Evolutionary conservation across 2,113 vertebrate species (phyloP).

Genomic region (Cavia porcellus): DNA sequence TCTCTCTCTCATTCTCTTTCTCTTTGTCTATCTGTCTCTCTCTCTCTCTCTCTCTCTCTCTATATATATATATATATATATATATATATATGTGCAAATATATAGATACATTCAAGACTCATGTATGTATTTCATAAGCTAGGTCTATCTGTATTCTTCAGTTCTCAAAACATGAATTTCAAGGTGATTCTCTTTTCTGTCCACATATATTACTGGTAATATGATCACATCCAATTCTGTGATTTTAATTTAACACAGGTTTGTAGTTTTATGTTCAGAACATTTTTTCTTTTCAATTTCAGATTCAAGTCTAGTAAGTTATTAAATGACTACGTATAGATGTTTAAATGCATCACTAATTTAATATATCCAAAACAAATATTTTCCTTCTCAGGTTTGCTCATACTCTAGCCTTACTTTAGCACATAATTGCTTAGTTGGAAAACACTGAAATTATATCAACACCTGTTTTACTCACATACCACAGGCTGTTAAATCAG

Average conservation of each 20-base stretch:
- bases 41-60: too few species aligned
- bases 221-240: neutral
- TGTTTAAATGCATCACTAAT: neutral
- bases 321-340: neutral
- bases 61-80: neutral
- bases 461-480: neutral
- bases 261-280: neutral
- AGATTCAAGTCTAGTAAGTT: neutral
- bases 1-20: neutral
- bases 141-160: neutral
- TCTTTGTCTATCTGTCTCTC: neutral
- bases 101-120: neutral
- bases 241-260: neutral
- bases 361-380: neutral
- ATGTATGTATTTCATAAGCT: neutral
- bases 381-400: neutral
- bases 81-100: neutral
- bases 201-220: neutral
- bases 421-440: neutral
- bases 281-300: neutral
- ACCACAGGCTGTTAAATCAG: neutral
- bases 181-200: neutral
- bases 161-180: neutral
- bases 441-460: neutral
- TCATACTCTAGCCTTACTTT: neutral